A percentile compares a stretch with the other conserved stretches of the same genome.
Conservation (phyloP, 2,888 invertebrate genomes). For the Physocephala rufipes region DNA sequence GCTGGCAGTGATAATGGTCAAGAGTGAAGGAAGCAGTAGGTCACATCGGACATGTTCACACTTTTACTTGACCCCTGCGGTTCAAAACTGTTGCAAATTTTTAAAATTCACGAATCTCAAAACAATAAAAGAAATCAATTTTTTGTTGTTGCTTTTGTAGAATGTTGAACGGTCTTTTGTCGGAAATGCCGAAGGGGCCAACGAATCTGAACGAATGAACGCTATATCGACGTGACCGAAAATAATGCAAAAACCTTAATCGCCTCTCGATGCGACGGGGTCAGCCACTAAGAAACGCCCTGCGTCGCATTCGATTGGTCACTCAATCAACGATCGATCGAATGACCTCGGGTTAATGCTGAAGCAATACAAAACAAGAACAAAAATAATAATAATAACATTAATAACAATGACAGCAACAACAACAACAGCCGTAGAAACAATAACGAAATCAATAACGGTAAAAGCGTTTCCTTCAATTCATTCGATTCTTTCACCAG, state of each 20-base stretch:
- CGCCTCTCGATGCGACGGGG: no score
- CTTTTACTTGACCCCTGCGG: constrained; percentile 40
- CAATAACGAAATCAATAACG: constrained; percentile 44
- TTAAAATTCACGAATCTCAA: constrained; percentile 1
- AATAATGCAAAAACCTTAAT: no score
- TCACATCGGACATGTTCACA: constrained; percentile 30
- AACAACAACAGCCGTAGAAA: constrained; percentile 9
- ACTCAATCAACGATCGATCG: no score
- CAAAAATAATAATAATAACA: neutral
- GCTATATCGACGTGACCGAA: no score
- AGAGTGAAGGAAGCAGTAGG: neutral
- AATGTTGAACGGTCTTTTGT: no score
- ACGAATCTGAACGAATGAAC: no score
- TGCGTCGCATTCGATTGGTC: no score
- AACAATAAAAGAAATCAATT: neutral
- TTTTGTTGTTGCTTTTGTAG: neutral
- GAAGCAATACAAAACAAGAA: constrained; percentile 19
- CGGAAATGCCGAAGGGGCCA: no score
- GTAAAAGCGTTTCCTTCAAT: constrained; percentile 40
- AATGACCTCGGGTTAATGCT: no score
- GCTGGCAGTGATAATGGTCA: no score
- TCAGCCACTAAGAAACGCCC: no score
- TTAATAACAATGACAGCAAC: constrained; percentile 7
- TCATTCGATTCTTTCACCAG: constrained; percentile 4
- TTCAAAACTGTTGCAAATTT: constrained; percentile 9